Evolutionary conservation across 2,888 invertebrate genomes (phyloP), one percentile per base, ranked within the genome.

Genomic region (Chorisops tibialis): DNA sequence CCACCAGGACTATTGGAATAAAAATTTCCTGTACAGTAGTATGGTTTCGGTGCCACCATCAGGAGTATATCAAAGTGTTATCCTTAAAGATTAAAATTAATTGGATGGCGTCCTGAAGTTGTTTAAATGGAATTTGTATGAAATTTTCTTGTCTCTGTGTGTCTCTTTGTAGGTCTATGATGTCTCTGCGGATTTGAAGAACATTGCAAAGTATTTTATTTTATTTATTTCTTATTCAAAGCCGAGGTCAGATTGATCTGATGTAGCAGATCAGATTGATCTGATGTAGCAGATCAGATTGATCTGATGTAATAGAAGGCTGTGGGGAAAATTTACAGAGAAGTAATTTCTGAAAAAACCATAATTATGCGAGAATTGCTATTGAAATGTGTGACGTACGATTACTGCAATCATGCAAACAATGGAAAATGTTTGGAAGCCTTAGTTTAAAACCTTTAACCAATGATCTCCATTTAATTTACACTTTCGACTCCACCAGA

Each of bases 41-140:
- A 18, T 14, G 14, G 41, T 41, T n/a, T 30, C 7, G 30, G 6
- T 12, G 35, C 37, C 61, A 35, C 35, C 35, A 62, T 18, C 14
- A 12, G 9, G 19, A 21, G 39, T 24, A 52, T 59, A 52, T 59
- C 54, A 59, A 47, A 59, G 59, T 63, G 63, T 63, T 63, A 63
- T 63, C 58, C 58, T 63, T 59, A 59, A 52, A 59, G 63, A 63
- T 63, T 63, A 63, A 63, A 63, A 52, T 63, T 59, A 63, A 63
- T 63, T 63, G 63, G 63, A 59, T 52, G 59, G 24, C 59, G 59
- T 63, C 52, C 63, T 63, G 48, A 63, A 59, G 59, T 52, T 59
- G 52, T 47, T 50, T 58, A 52, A 59, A 52, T 51, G 43, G 43
- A 63, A 59, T 63, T 63, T 63, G 52, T 52, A 63, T 63, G 59